Evolutionary conservation across 2,113 vertebrate genomes (phyloP), one percentile per base, ranked within the genome.

Genomic region (Pseudolaguvia tuberculata): DNA sequence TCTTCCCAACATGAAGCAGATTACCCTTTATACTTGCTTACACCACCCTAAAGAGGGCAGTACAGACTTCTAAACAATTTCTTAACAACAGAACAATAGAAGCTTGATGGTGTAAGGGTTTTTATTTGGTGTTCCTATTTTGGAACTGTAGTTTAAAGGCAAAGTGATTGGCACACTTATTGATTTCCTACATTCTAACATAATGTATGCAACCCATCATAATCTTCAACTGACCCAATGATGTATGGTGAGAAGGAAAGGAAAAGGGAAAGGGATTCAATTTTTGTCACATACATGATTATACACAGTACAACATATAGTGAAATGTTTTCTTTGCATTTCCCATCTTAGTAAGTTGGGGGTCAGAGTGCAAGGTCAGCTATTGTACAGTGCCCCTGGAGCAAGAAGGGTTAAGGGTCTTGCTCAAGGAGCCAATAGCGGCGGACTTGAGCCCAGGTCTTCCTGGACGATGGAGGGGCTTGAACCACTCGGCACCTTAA

Each of bases 41-140:
- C 2, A 10, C 31, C 13, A 70, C 18, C 62, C 82, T 78, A 50
- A 56, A 82, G 82, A 75, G 80, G 82, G 80, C 82, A 78, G 65
- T 58, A 48, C 39, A 75, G 79, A 66, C 11, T 58, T 47, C 17
- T 25, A 5, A 57, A 56, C 52, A 56, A 29, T 21, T 61, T 15
- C 8, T n/a, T n/a, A n/a, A n/a, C 3, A 35, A 35, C 31, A 35
- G 6, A 58, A 3, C 11, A 29, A 14, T 29, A 14, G 7, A 31
- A 62, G 11, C 31, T 55, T 15, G 47, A 23, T 50, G 10, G 58
- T 48, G 29, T 73, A 39, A 45, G 15, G 8, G 14, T 14, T 1
- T n/a, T n/a, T n/a, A n/a, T n/a, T n/a, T n/a, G n/a, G 15, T 3
- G 12, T 68, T 51, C 47, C 15, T 68, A 52, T 9, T 29, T 52